Evolutionary conservation across 2,113 vertebrate species (phyloP), one percentile per base, ranked within the genome.

Genomic region (Ctenomys sociabilis): DNA sequence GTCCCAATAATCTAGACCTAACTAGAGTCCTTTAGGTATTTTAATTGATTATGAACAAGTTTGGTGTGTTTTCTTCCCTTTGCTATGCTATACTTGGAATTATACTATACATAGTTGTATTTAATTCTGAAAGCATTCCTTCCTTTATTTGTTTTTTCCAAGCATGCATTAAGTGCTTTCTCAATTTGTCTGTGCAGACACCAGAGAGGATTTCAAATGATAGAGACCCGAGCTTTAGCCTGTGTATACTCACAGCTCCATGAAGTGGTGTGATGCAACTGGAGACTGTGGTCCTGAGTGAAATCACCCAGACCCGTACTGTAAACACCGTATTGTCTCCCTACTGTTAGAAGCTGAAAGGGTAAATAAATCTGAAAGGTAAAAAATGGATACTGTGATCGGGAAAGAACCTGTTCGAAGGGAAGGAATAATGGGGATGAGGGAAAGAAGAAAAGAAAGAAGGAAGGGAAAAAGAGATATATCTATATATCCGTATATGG

Each of bases 41-140:
- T 30, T 1, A 35, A 66, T 89, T 72, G 82, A 95, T 26, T 5
- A 13, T 89, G n/a, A 86, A 83, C 24, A 83, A 28, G 64, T 83
- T 54, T 52, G 40, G 43, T 14, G 3, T 1, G 40, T 28, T 93
- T 80, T 63, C 40, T 59, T 3, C 75, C 17, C 43, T 78, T 87
- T 95, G 24, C 28, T 80, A n/a, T 40, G 40, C 32, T 24, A 32
- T 40, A 28, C 32, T 94, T 94, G 35, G 40, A 66, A 66, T 81
- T 19, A 3, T 37, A n/a, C 5, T 19, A 3, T 37, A n/a, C 5
- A 3, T 72, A 11, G 77, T 68, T 86, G 32, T 64, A 35, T 88
- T 78, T 93, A 66, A 83, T 94, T 66, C 43, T 63, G 54, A 84
- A 94, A 85, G 57, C 16, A 70, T 45, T 86, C 28, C 37, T 83